Percentiles rank a stretch among this genome's conserved stretches.
phyloP scores from a whole-genome alignment of 2,797 vertebrate species.

The Aeoliscus strigatus region DNA sequence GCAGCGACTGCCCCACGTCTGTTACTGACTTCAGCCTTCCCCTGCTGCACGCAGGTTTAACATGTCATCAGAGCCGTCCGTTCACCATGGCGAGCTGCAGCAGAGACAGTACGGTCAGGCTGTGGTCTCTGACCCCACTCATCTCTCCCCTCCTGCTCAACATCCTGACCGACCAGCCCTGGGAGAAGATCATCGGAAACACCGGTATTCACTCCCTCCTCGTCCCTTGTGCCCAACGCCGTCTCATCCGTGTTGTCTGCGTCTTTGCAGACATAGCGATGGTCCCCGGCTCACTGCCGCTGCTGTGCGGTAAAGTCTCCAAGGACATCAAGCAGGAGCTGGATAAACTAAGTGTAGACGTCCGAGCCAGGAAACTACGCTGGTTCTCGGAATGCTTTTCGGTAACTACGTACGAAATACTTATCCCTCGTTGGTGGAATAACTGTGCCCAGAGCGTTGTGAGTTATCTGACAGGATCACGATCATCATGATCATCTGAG shows the following conservation, averaged over 20 bases:
- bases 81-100: slow-evolving; percentile 98
- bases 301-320: slow-evolving; percentile 92
- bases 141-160: slow-evolving; percentile 85
- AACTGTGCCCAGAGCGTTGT: not conserved
- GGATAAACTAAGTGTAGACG: slow-evolving; percentile 82
- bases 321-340: slow-evolving; percentile 91
- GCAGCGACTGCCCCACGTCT: too few relatives aligned
- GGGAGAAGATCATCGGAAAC: slow-evolving; percentile 91
- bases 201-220: slow-evolving; percentile 70
- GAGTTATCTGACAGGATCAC: not conserved
- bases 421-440: not conserved
- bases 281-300: slow-evolving; percentile 79
- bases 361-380: slow-evolving; percentile 81
- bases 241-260: not conserved
- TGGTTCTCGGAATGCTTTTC: slow-evolving; percentile 95
- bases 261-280: slow-evolving; percentile 80
- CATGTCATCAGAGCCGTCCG: slow-evolving; percentile 87
- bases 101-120: slow-evolving; percentile 93
- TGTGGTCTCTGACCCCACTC: slow-evolving; percentile 91
- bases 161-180: slow-evolving; percentile 83
- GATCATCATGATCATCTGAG: not conserved
- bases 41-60: slow-evolving; percentile 76
- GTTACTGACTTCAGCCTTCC: too few relatives aligned
- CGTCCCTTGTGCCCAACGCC: too few relatives aligned
- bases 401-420: slow-evolving; percentile 70